phyloP scores from a whole-genome alignment of 2,113 vertebrate species.

The Sisor rabdophorus region DNA sequence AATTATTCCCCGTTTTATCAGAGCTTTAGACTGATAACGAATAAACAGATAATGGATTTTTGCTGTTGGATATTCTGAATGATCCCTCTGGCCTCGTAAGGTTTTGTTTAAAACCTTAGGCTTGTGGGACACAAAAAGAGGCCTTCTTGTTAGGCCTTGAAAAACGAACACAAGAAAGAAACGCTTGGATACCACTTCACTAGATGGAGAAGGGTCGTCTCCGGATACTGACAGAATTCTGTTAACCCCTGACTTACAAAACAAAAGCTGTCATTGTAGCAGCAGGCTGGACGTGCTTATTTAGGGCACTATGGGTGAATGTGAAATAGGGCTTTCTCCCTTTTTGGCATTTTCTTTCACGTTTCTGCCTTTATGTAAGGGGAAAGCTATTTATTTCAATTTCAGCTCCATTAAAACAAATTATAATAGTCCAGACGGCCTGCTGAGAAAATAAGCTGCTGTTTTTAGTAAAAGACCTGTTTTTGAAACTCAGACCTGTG shows the following conservation, averaged over 20 bases:
- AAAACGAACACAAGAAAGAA: slow-evolving; percentile 41
- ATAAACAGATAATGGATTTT: slow-evolving; percentile 3
- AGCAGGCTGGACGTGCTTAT: slow-evolving; percentile 40
- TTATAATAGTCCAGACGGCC: slow-evolving; percentile 45
- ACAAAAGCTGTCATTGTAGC: slow-evolving; percentile 48
- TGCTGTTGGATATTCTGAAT: slow-evolving; percentile 17
- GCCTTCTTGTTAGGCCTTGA: slow-evolving; percentile 44
- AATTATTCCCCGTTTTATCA: background rate
- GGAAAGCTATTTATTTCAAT: slow-evolving; percentile 40
- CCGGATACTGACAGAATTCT: slow-evolving; percentile 49
- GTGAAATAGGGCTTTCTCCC: slow-evolving; percentile 43
- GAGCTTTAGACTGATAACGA: background rate
- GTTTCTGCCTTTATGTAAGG: slow-evolving; percentile 39
- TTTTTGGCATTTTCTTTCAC: slow-evolving; percentile 38
- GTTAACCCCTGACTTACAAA: slow-evolving; percentile 50
- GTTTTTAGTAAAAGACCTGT: slow-evolving; percentile 21
- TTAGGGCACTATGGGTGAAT: slow-evolving; percentile 35
- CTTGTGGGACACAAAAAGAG: slow-evolving; percentile 39
- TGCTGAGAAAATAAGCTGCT: slow-evolving; percentile 42
- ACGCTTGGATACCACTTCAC: slow-evolving; percentile 43
- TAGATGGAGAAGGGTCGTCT: slow-evolving; percentile 42
- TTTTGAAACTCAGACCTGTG: slow-evolving; percentile 39
- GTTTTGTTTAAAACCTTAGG: slow-evolving; percentile 37
- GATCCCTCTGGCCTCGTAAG: slow-evolving; percentile 31
- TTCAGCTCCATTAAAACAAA: slow-evolving; percentile 30